A percentile compares a stretch with the other conserved stretches of the same genome.
Conservation (phyloP, 1,140 invertebrate genomes). For the Polyergus mexicanus region DNA sequence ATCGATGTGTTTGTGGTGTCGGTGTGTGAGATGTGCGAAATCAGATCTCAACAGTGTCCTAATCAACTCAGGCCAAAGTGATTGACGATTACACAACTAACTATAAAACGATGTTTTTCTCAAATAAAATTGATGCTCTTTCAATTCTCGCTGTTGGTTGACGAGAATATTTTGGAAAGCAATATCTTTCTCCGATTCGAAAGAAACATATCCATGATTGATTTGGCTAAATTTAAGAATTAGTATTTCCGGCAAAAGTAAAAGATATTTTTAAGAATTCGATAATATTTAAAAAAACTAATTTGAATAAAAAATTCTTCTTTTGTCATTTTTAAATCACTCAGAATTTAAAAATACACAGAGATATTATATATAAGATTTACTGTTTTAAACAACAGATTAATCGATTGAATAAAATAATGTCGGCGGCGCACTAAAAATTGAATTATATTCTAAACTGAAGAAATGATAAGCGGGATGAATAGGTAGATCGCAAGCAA, state of each 20-base stretch:
- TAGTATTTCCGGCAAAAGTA: background rate
- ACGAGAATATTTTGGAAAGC: background rate
- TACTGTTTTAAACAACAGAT: too few relatives aligned
- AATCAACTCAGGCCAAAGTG: constrained; percentile 33
- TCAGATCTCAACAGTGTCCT: constrained; percentile 60
- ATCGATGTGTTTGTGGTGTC: constrained; percentile 55
- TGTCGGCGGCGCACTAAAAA: background rate
- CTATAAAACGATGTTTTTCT: background rate
- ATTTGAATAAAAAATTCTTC: too few relatives aligned
- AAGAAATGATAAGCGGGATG: constrained; percentile 34
- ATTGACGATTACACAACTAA: background rate
- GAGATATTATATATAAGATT: background rate
- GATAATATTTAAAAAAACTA: background rate
- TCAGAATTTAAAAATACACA: background rate
- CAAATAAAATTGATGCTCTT: background rate
- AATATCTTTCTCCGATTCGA: background rate
- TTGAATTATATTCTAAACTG: constrained; percentile 1
- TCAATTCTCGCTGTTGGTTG: too few relatives aligned
- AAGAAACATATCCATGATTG: background rate
- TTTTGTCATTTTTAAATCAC: background rate
- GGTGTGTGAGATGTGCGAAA: constrained; percentile 66
- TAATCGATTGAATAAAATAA: background rate
- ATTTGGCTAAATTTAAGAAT: background rate
- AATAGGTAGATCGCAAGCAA: background rate
- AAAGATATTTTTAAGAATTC: background rate